Evolutionary conservation across 30 jellyfish, hydroid and myxozoan genomes (phyloP).

Genomic region (Aurelia sp.): DNA sequence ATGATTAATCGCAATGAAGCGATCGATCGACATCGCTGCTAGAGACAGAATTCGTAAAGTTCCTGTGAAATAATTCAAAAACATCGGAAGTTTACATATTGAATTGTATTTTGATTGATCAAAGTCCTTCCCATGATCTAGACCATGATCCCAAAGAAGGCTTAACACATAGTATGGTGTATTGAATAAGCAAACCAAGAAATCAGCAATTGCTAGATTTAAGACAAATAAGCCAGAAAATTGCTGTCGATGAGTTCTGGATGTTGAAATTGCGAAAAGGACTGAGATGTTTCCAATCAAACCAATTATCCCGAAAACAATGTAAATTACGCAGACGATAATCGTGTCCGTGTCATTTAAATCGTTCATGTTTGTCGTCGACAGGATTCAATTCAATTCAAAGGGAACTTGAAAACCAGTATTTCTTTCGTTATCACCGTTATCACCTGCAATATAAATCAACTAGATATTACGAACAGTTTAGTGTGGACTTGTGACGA

Average conservation of each 20-base stretch:
- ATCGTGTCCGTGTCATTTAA: constrained; percentile 6
- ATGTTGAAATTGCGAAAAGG: background rate
- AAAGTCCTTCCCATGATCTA: constrained; percentile 1
- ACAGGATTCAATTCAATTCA: too few relatives aligned
- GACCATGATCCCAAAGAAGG: background rate
- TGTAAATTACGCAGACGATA: background rate
- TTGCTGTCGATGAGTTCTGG: constrained; percentile 31
- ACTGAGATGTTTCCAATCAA: constrained; percentile 20
- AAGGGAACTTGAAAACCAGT: too few relatives aligned
- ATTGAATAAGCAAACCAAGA: constrained; percentile 24
- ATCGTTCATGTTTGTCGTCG: background rate
- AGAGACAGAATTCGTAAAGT: constrained; percentile 22
- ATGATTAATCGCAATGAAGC: constrained; percentile 33
- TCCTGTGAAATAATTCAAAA: constrained; percentile 38
- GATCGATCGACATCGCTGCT: constrained; percentile 39
- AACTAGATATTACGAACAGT: too few relatives aligned
- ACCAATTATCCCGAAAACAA: constrained; percentile 22
- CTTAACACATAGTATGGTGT: constrained; percentile 27
- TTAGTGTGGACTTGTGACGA: too few relatives aligned
- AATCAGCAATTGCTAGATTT: constrained; percentile 34
- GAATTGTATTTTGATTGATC: constrained; percentile 7
- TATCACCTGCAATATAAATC: too few relatives aligned
- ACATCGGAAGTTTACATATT: constrained; percentile 37
- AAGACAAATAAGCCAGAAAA: constrained; percentile 28
- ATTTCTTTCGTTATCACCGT: too few relatives aligned